Conservation (phyloP, 1,140 invertebrate genomes). For the Drosophila novamexicana region DNA sequence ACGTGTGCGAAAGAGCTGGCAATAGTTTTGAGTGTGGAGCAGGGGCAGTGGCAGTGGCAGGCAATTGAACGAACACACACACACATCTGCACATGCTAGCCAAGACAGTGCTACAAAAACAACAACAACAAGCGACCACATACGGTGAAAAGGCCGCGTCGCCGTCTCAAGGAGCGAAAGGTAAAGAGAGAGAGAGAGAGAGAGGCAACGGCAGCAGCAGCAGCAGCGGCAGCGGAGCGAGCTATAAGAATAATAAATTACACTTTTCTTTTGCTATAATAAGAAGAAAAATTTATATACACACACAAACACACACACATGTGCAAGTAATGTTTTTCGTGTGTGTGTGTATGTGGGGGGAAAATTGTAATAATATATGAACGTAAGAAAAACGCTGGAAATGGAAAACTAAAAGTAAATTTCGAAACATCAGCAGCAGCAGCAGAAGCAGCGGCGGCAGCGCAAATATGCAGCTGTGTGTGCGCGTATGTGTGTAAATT, state of each 20-base stretch:
- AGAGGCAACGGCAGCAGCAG: slow-evolving; percentile 9
- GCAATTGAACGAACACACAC: slow-evolving; percentile 59
- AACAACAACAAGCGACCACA: slow-evolving; percentile 71
- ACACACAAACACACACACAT: slow-evolving; percentile 56
- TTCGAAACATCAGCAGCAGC: slow-evolving; percentile 45
- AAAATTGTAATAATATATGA: slow-evolving; percentile 83
- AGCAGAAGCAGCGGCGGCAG: slow-evolving; percentile 21
- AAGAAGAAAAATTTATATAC: slow-evolving; percentile 80
- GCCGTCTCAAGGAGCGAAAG: slow-evolving; percentile 78
- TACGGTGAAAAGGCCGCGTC: slow-evolving; percentile 74
- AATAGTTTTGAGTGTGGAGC: slow-evolving; percentile 48
- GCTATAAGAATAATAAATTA: slow-evolving; percentile 84
- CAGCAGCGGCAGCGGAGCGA: slow-evolving; percentile 54
- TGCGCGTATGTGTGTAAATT: slow-evolving; percentile 46
- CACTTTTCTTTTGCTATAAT: slow-evolving; percentile 83
- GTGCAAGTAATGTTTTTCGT: slow-evolving; percentile 59
- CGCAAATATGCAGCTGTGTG: slow-evolving; percentile 46
- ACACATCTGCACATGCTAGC: slow-evolving; percentile 52
- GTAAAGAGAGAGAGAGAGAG: slow-evolving; percentile 24
- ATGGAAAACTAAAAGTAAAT: slow-evolving; percentile 65
- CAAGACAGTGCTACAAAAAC: slow-evolving; percentile 47
- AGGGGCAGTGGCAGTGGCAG: slow-evolving; percentile 50
- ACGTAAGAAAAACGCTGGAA: slow-evolving; percentile 63
- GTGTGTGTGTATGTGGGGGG: slow-evolving; percentile 59
- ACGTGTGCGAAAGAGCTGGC: slow-evolving; percentile 42